Evolutionary conservation across 2,797 vertebrate genomes (phyloP).

Genomic region (Brachymystax lenok): DNA sequence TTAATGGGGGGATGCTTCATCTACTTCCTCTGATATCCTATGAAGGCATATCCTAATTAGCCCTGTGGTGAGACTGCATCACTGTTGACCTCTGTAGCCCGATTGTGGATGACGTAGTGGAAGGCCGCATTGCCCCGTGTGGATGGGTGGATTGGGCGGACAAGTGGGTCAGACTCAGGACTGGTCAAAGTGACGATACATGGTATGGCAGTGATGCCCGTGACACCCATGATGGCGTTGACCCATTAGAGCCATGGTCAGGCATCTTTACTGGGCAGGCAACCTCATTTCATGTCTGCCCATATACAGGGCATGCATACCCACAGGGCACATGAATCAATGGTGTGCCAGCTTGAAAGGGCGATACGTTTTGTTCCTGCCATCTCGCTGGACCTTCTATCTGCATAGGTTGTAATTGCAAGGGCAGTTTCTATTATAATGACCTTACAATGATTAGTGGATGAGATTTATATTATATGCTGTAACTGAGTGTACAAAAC

Average conservation of each 20-base stretch:
- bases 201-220: constrained; percentile 48
- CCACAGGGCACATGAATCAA: constrained; percentile 67
- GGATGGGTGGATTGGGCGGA: constrained; percentile 37
- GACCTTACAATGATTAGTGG: not conserved
- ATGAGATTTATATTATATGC: not conserved
- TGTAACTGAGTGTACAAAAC: not conserved
- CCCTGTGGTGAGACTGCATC: constrained; percentile 50
- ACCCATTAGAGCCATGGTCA: constrained; percentile 55
- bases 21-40: constrained; percentile 46
- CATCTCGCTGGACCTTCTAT: not conserved
- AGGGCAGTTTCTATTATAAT: not conserved
- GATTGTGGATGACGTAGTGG: constrained; percentile 34
- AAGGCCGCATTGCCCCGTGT: not conserved
- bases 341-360: constrained; percentile 53
- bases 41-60: constrained; percentile 65
- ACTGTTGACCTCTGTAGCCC: constrained; percentile 33
- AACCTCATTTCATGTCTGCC: constrained; percentile 46
- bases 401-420: not conserved
- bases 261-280: constrained; percentile 30
- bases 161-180: constrained; percentile 68
- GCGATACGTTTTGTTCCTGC: constrained; percentile 28
- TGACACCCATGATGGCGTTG: constrained; percentile 48
- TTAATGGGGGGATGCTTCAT: constrained; percentile 21
- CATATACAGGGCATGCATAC: constrained; percentile 59
- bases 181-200: constrained; percentile 54